Percentiles rank a stretch among this genome's conserved stretches.
phyloP scores from a whole-genome alignment of 2,888 invertebrate genomes.

The Drosophila cognata region DNA sequence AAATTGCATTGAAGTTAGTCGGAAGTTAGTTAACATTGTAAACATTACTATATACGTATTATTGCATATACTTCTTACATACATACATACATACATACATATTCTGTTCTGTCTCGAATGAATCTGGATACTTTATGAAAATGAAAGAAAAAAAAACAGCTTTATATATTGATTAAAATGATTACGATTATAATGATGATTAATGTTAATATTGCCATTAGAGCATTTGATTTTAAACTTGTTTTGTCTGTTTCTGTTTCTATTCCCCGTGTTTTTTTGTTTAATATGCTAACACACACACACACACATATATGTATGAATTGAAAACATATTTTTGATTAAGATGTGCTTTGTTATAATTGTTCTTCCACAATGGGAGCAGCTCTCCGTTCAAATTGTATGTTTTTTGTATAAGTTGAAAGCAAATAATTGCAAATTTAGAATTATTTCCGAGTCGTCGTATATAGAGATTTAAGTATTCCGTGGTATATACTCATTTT shows the following conservation, averaged over 20 bases:
- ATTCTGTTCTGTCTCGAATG: conserved; percentile 41
- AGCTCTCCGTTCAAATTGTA: conserved; percentile 33
- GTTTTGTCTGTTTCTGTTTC: conserved; percentile 58
- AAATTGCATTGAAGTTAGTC: conserved; percentile 34
- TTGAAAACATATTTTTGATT: conserved; percentile 34
- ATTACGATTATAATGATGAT: conserved; percentile 44
- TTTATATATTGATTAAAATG: conserved; percentile 74
- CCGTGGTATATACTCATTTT: conserved; percentile 45
- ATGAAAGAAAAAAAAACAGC: conserved; percentile 47
- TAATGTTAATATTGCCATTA: conserved; percentile 55
- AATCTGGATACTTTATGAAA: conserved; percentile 35
- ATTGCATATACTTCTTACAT: conserved; percentile 40
- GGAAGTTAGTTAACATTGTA: conserved; percentile 35
- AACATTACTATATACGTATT: conserved; percentile 45
- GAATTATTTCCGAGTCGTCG: conserved; percentile 32
- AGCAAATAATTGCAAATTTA: conserved; percentile 7
- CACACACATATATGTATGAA: conserved; percentile 6
- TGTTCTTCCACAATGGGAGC: conserved; percentile 48
- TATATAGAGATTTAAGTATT: conserved; percentile 55
- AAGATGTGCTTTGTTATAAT: conserved; percentile 50
- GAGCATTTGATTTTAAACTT: conserved; percentile 44
- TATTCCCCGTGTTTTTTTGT: conserved; percentile 56
- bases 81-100: conserved; percentile 23
- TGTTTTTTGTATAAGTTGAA: conserved; percentile 46
- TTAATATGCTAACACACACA: conserved; percentile 41